Conservation (phyloP, 1,140 invertebrate genomes). For the Pantala flavescens region DNA sequence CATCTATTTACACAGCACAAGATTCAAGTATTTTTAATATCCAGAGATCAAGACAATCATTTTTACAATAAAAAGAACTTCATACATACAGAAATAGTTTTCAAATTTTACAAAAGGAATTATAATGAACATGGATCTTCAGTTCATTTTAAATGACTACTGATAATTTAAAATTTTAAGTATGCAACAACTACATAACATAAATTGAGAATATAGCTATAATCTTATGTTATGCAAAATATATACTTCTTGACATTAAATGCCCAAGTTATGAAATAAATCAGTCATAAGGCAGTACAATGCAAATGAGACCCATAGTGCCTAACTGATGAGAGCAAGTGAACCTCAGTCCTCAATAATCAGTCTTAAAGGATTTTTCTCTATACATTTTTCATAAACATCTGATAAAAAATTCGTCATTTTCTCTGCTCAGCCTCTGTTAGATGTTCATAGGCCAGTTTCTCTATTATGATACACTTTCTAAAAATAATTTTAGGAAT, state of each 20-base stretch:
- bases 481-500: background rate
- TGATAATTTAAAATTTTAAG: background rate
- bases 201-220: background rate
- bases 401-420: background rate
- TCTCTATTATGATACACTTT: background rate
- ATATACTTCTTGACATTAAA: background rate
- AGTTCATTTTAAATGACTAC: background rate
- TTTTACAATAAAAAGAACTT: background rate
- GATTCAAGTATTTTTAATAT: background rate
- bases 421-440: background rate
- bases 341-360: background rate
- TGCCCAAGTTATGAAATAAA: background rate
- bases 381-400: background rate
- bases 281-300: background rate
- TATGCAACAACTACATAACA: background rate
- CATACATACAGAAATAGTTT: background rate
- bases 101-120: background rate
- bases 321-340: background rate
- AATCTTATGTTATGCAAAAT: background rate
- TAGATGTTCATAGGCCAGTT: background rate
- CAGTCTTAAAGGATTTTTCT: background rate
- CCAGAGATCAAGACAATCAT: background rate
- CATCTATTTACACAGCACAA: background rate
- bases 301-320: background rate
- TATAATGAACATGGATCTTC: background rate